Evolutionary conservation across 2,888 invertebrate species (phyloP), one percentile per base, ranked within the genome.

Genomic region (Aphodius granarius): DNA sequence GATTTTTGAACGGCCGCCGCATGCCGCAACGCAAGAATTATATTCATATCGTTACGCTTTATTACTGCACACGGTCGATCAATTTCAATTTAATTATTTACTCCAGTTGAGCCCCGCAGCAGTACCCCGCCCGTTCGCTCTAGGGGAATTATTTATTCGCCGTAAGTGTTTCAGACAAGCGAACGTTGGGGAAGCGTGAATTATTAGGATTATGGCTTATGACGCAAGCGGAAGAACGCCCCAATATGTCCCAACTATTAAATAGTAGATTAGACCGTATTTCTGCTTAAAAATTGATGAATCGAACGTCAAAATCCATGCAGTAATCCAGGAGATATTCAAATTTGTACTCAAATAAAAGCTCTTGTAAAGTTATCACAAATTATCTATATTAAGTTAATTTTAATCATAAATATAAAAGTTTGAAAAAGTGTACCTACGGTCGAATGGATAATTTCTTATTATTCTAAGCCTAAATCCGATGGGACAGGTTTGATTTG

Each of bases 31-130:
- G 43, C 72, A 74, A 64, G 74, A 74, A 76, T 76, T 75, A 76
- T 76, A 76, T 75, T 75, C 75, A 75, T 75, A 75, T 75, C 75
- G 75, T 72, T 75, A 75, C 72, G 75, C 75, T 75, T 75, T 75
- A 75, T 75, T 43, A 72, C 72, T 66, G 75, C 65, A 63, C 43
- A 75, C 68, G 75, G 75, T 75, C 75, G 75, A 75, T 75, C 72
- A 75, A 75, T 75, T 75, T 75, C 75, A 72, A 75, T 75, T 75
- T 75, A 75, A 75, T 75, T 75, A 75, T 75, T 75, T 75, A 68
- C 21, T 22, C 68, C 68, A 21, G 68, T 20, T 68, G 68, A 19
- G 21, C 68, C 4, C 20, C 17, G 13, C 13, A 9, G 16, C 65
- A 9, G 17, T 20, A n/a, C 15, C 21, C 9, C 22, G 20, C 22